Percentiles rank a stretch among this genome's conserved stretches.
Evolutionary conservation across 2,113 vertebrate genomes (phyloP).

Genomic region (Oreotrochilus melanogaster): DNA sequence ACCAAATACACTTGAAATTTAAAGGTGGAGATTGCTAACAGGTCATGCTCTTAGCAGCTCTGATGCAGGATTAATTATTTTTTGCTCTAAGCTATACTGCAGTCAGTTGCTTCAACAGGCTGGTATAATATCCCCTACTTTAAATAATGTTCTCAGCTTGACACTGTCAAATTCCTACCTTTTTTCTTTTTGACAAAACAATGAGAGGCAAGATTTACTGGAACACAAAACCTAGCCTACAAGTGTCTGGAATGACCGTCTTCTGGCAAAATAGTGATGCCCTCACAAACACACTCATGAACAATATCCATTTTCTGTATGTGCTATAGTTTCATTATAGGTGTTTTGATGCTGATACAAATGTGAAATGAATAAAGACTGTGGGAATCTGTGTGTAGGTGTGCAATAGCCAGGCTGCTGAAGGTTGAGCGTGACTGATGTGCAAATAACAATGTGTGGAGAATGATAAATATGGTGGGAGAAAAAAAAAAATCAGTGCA

Average conservation of each 20-base stretch:
- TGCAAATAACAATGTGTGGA: conserved; percentile 52
- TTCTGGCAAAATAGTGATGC: background rate
- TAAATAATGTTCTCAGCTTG: background rate
- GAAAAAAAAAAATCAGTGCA: background rate
- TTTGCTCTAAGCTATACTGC: background rate
- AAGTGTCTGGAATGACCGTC: background rate
- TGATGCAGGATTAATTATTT: background rate
- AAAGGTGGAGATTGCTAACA: background rate
- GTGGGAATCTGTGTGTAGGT: conserved; percentile 52
- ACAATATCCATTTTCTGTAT: background rate
- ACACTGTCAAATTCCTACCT: background rate
- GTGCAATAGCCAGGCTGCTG: conserved; percentile 56
- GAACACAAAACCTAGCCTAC: background rate
- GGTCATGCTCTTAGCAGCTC: background rate
- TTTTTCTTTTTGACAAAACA: background rate
- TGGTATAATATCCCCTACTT: background rate
- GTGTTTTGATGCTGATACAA: conserved; percentile 3
- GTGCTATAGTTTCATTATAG: background rate
- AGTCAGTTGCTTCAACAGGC: background rate
- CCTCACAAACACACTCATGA: background rate
- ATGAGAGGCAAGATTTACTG: background rate
- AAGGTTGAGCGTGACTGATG: conserved; percentile 57
- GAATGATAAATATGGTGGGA: conserved; percentile 45
- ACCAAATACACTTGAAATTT: background rate
- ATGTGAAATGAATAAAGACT: conserved; percentile 41